Evolutionary conservation across 2,113 vertebrate species (phyloP), one percentile per base, ranked within the genome.

Genomic region (Sakesphorus luctuosus): DNA sequence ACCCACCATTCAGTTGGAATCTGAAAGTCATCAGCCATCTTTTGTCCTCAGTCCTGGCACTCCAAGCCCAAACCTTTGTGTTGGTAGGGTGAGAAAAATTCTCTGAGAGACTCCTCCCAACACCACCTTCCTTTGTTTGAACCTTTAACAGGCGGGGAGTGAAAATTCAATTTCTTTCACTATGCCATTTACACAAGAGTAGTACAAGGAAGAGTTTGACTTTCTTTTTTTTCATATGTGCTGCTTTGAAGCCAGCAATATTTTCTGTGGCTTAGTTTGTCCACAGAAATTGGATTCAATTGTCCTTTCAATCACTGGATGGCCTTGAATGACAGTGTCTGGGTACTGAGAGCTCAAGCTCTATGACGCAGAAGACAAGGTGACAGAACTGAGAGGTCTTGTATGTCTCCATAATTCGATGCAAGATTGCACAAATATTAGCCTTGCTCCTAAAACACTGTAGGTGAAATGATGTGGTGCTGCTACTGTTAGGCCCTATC

Each of bases 141-240:
- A 43, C 40, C 40, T 43, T 43, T 43, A 43, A 43, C 40, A 43
- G 40, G 40, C 33, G 5, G 18, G 6, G 31, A 68, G 13, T 17
- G 18, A 75, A 69, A 66, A 75, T 66, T 73, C 9, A 13, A 1
- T 28, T 76, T 59, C 13, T 49, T 87, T 59, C 6, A 7, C 11
- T 43, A 11, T 69, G 24, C 11, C 8, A 29, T 50, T 71, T 61
- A 55, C 21, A 13, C 15, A 62, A n/a, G 8, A 0, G 0, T 19
- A 43, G 16, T 55, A 7, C 16, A 52, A 66, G 13, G 6, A 31
- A 66, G 23, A 31, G 5, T 29, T 46, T 3, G 11, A 35, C 10
- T 71, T 81, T 68, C 16, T 47, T 31, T 76, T 65, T 71, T 76
- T 63, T 19, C 25, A 35, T 47, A 73, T 49, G 10, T 43, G 20